A percentile compares a stretch with the other conserved stretches of the same genome.
Conservation (phyloP, 2,888 invertebrate genomes). For the Ophion slaviceki region DNA sequence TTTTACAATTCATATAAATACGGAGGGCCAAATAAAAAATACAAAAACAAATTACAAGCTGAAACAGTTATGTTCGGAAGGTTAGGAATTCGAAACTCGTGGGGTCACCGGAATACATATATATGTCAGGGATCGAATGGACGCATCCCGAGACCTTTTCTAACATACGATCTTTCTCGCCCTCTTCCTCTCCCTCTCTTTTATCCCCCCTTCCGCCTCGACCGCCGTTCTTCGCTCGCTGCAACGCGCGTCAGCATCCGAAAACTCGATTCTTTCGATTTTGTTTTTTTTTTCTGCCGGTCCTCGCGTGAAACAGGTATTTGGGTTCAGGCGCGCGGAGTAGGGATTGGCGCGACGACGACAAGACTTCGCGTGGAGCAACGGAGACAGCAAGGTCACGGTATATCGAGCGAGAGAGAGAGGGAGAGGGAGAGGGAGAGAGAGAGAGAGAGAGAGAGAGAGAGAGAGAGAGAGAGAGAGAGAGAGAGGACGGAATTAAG, state of each 20-base stretch:
- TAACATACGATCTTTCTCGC: constrained; percentile 14
- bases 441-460: constrained; percentile 4
- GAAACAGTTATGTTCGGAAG: constrained; percentile 32
- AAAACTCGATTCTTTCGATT: constrained; percentile 48
- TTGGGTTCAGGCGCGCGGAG: constrained; percentile 58
- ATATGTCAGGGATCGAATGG: constrained; percentile 7
- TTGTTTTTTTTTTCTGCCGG: constrained; percentile 29
- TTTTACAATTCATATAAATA: neutral
- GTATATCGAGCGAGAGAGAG: constrained; percentile 33
- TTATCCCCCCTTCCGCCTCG: neutral
- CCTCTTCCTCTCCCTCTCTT: constrained; percentile 8
- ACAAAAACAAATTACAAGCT: neutral
- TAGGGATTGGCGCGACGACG: constrained; percentile 67
- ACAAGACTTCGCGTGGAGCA: constrained; percentile 55
- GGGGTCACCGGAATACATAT: constrained; percentile 19
- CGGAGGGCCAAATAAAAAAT: neutral
- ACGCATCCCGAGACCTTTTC: constrained; percentile 34
- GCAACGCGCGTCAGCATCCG: constrained; percentile 46
- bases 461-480: neutral
- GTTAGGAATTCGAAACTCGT: constrained; percentile 58
- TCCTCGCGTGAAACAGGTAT: constrained; percentile 76
- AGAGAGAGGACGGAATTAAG: neutral
- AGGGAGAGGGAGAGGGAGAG: neutral
- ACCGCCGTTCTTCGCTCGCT: constrained; percentile 11
- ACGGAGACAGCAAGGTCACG: constrained; percentile 60